Conservation (phyloP, 2,113 vertebrate genomes). For the Poicephalus meyeri region DNA sequence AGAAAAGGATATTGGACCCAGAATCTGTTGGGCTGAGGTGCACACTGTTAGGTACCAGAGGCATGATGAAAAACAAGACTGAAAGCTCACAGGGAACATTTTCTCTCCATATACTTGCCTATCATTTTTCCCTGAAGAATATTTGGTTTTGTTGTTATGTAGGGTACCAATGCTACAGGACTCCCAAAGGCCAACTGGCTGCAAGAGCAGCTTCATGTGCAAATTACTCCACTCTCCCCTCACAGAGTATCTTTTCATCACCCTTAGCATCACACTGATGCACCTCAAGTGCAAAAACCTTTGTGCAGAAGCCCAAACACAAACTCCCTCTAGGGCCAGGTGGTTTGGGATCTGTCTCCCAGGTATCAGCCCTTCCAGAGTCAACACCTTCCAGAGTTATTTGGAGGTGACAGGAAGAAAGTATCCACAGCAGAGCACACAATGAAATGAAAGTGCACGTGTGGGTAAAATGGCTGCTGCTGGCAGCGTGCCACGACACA, state of each 20-base stretch:
- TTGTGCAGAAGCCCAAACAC: background rate
- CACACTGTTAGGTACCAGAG: background rate
- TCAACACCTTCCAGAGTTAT: background rate
- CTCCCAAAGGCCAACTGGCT: background rate
- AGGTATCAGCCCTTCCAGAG: background rate
- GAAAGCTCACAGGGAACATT: background rate
- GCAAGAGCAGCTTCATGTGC: background rate
- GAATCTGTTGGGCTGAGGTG: background rate
- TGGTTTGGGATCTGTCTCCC: background rate
- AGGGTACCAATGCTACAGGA: background rate
- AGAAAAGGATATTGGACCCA: background rate
- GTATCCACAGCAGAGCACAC: background rate
- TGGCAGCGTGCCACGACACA: background rate
- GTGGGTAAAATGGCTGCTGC: background rate
- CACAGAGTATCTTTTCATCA: background rate
- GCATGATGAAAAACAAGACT: background rate
- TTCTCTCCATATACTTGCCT: background rate
- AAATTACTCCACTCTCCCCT: background rate
- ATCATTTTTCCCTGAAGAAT: background rate
- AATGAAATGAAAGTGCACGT: background rate
- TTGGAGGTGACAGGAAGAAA: background rate
- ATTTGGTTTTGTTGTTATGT: background rate
- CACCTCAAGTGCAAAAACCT: background rate
- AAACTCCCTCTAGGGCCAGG: background rate
- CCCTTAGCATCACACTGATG: background rate